Evolutionary conservation across 1,140 invertebrate species (phyloP).

Genomic region (Chelonus insularis): DNA sequence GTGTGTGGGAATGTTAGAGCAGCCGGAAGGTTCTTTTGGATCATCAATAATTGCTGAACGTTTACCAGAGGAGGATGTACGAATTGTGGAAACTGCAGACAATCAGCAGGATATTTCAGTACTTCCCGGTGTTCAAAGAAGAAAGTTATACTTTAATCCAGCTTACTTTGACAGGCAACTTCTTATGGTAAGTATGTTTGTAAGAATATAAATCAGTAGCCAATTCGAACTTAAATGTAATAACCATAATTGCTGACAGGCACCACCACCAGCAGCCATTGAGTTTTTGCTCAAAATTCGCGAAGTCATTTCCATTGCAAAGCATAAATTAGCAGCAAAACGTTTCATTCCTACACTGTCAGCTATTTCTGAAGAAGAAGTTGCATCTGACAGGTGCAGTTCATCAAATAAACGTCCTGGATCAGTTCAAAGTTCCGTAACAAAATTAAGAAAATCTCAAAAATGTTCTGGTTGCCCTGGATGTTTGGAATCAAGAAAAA

Average conservation of each 20-base stretch:
- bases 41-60: slow-evolving; percentile 66
- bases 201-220: background rate
- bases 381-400: slow-evolving; percentile 38
- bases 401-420: slow-evolving; percentile 45
- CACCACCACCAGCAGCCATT: slow-evolving; percentile 81
- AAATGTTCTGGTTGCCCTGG: slow-evolving; percentile 69
- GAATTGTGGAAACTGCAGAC: slow-evolving; percentile 79
- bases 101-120: slow-evolving; percentile 60
- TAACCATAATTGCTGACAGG: slow-evolving; percentile 59
- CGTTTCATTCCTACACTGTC: slow-evolving; percentile 74
- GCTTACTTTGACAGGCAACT: slow-evolving; percentile 85
- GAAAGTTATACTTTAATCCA: slow-evolving; percentile 85
- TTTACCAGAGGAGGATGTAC: slow-evolving; percentile 79
- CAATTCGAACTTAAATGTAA: background rate
- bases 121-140: slow-evolving; percentile 64
- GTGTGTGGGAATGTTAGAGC: slow-evolving; percentile 46
- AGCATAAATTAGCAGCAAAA: slow-evolving; percentile 82
- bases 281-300: slow-evolving; percentile 86
- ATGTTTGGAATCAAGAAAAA: slow-evolving; percentile 55
- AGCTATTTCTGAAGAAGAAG: slow-evolving; percentile 80
- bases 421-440: slow-evolving; percentile 34
- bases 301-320: slow-evolving; percentile 84
- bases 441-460: slow-evolving; percentile 40
- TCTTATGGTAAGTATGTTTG: slow-evolving; percentile 67
- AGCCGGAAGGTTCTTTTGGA: slow-evolving; percentile 50